Conservation (phyloP, 2,888 invertebrate genomes). For the Dermolepida albohirtum region DNA sequence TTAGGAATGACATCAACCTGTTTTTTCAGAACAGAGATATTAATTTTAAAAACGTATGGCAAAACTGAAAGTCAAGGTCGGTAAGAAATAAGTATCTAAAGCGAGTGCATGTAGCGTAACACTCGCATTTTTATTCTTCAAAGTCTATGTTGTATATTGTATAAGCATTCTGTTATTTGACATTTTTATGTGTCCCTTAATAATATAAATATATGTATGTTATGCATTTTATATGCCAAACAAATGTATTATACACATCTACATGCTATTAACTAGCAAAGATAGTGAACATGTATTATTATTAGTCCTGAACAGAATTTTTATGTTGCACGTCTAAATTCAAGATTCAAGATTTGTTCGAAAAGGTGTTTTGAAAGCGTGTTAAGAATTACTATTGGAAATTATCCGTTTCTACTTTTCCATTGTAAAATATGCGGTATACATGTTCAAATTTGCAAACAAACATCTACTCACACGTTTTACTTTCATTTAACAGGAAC, state of each 20-base stretch:
- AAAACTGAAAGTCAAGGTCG: slow-evolving; percentile 34
- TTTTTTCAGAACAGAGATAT: slow-evolving; percentile 3
- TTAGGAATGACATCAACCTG: not conserved
- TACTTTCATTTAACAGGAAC: slow-evolving; percentile 35
- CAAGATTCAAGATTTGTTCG: not conserved
- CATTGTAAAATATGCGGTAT: slow-evolving; percentile 18
- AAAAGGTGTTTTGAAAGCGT: slow-evolving; percentile 3
- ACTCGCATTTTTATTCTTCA: slow-evolving; percentile 1
- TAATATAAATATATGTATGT: too few species aligned
- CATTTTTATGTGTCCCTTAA: not conserved
- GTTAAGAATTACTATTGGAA: slow-evolving; percentile 7
- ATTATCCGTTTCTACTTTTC: slow-evolving; percentile 18
- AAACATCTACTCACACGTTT: slow-evolving; percentile 31
- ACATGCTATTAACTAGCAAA: too few species aligned
- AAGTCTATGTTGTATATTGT: not conserved
- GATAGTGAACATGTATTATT: too few species aligned
- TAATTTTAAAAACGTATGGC: slow-evolving; percentile 11
- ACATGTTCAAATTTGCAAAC: slow-evolving; percentile 27
- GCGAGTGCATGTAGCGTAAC: slow-evolving; percentile 20
- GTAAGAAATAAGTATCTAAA: not conserved
- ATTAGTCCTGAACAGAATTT: too few species aligned
- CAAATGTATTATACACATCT: too few species aligned
- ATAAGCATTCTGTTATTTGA: not conserved
- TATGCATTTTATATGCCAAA: too few species aligned
- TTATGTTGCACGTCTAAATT: not conserved